Evolutionary conservation across 2,888 invertebrate species (phyloP).

Genomic region (Aspidiotus destructor): DNA sequence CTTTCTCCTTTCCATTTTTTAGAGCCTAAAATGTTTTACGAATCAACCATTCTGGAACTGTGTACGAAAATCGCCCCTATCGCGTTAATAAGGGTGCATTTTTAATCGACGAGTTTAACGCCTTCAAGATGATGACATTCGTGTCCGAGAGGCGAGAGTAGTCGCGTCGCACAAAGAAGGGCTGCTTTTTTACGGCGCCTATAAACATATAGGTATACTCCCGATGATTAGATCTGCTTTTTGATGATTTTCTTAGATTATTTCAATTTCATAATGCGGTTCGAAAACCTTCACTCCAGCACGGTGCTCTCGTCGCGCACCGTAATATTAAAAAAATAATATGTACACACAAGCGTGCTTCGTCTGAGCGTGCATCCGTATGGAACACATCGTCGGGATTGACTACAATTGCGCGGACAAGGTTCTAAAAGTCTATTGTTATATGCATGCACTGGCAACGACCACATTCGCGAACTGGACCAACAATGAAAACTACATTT

Average conservation of each 20-base stretch:
- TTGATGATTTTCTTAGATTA: too few relatives aligned
- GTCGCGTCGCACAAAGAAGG: too few relatives aligned
- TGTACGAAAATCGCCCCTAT: background rate
- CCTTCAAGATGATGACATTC: background rate
- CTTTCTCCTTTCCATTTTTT: constrained; percentile 1
- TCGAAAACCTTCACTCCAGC: too few relatives aligned
- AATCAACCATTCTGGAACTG: background rate
- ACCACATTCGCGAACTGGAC: background rate
- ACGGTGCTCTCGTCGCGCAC: too few relatives aligned
- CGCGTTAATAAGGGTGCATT: constrained; percentile 1
- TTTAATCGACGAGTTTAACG: constrained; percentile 4
- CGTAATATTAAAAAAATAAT: background rate
- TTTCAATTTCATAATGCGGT: too few relatives aligned
- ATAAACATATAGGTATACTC: too few relatives aligned
- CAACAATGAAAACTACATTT: constrained; percentile 4
- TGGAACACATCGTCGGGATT: background rate
- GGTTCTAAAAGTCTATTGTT: background rate
- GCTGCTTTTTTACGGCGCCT: too few relatives aligned
- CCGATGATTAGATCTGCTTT: too few relatives aligned
- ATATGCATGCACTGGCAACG: background rate
- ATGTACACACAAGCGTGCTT: background rate
- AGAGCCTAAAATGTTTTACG: background rate
- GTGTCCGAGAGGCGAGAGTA: too few relatives aligned
- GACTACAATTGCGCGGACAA: constrained; percentile 2
- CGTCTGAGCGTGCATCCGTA: background rate